Base-by-base conservation (phyloP, 2,797 vertebrate species). In the Anolis apletophallus region DNA sequence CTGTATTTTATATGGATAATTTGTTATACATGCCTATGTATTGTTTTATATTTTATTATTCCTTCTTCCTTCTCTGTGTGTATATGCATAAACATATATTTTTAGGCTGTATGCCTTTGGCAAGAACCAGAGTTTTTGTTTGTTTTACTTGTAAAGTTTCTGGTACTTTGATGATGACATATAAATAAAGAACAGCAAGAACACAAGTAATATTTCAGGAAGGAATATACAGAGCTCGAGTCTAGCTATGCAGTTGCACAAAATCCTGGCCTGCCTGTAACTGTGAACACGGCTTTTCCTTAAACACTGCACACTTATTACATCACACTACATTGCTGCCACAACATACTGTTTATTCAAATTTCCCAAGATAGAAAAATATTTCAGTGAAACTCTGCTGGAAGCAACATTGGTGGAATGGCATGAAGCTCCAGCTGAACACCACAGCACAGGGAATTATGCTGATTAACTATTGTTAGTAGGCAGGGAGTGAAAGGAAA, bases 381-480 rank as follows among this genome's bases (percentile, higher is more conserved):
- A 23, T 0, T 0, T 1, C 32, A 0, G 0, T 0, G 0, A 72
- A 77, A 34, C 67, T 83, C 55, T 11, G 81, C 68, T 87, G 75
- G 68, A 64, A 87, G 81, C 57, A 83, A 73, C 72, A 79, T 78
- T 81, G 57, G 79, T 29, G 80, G 85, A 34, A 77, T 0, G 0
- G 26, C 67, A 19, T 64, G 69, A 88, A 73, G 79, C 74, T 76
- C 77, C 1, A 29, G 32, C 54, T 77, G 64, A 77, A 36, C 46
- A 52, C 34, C 36, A 52, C 83, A 83, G 36, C 11, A 64, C 74
- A 46, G n/a, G 13, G 77, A 76, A 73, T 32, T 0, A 50, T 36
- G 55, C 17, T 80, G 0, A 52, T 1, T 34, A 8, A 1, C 46
- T 17, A 40, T 36, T 21, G 26, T 55, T 77, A 69, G 84, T 11